phyloP scores from a whole-genome alignment of 2,888 invertebrate species.

The Leucoptera coffeella region DNA sequence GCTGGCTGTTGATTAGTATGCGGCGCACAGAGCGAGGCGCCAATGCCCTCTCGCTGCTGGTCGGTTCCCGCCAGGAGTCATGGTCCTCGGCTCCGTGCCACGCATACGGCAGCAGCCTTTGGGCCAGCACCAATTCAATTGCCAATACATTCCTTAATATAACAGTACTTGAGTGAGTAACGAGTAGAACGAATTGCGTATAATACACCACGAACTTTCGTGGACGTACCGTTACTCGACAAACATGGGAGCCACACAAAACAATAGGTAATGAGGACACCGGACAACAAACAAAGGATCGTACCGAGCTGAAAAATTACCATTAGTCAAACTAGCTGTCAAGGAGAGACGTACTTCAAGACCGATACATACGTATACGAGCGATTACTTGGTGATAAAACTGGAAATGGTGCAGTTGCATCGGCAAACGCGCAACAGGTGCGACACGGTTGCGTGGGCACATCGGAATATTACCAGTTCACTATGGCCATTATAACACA shows the following conservation, averaged over 20 bases:
- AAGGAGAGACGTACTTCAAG: no score
- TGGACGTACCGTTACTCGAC: no score
- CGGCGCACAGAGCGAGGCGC: conserved; percentile 17
- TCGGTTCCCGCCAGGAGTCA: conserved; percentile 46
- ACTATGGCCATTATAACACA: conserved; percentile 2
- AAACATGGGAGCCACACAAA: no score
- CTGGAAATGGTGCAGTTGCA: background rate
- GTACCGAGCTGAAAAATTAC: no score
- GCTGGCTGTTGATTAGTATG: no score
- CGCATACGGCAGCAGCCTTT: conserved; percentile 26
- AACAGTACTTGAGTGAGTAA: conserved; percentile 20
- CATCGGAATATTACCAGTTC: conserved; percentile 12
- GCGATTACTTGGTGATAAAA: no score
- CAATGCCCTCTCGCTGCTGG: conserved; percentile 23
- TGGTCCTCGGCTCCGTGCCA: conserved; percentile 33
- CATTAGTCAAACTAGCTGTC: no score
- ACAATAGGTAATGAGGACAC: no score
- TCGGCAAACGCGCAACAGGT: conserved; percentile 16
- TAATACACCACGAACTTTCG: no score
- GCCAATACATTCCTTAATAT: conserved; percentile 18
- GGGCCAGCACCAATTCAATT: conserved; percentile 11
- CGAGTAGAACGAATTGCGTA: conserved; percentile 24
- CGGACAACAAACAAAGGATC: no score
- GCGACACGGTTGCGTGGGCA: conserved; percentile 14
- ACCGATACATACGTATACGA: no score